These are phyloP conservation scores for Tinamus guttatus DNA, from an alignment of 2,113 vertebrate species.

Conservation along the genomic window DNA sequence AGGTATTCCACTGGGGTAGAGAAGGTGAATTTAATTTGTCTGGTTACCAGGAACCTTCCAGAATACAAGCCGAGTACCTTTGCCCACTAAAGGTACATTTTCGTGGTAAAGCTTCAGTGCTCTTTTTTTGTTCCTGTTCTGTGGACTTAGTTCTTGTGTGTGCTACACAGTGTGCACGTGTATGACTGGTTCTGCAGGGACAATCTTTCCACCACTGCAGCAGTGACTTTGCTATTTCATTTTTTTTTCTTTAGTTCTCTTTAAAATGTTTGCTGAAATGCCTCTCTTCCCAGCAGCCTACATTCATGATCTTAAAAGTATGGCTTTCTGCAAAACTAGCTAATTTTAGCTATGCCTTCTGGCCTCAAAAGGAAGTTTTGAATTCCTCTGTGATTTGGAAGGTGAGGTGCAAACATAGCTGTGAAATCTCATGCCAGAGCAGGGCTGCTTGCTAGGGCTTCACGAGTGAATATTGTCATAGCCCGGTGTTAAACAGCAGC, in stretches of 20 bases:
- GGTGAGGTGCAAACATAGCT: not conserved
- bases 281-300: not conserved
- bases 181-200: not conserved
- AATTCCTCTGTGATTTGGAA: not conserved
- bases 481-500: not conserved
- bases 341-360: not conserved
- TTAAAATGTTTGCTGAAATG: not conserved
- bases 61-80: not conserved
- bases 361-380: not conserved
- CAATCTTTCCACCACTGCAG: not conserved
- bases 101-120: not conserved
- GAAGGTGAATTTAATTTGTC: not conserved
- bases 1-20: not conserved
- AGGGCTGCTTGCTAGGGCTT: not conserved
- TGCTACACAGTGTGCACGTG: fast-evolving
- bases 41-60: not conserved
- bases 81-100: not conserved
- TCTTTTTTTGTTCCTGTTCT: not conserved
- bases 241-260: not conserved
- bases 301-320: not conserved
- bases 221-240: not conserved
- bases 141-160: not conserved
- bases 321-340: not conserved
- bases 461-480: not conserved
- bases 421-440: not conserved